Evolutionary conservation across 2,888 invertebrate genomes (phyloP).

Genomic region (Patella caerulea): DNA sequence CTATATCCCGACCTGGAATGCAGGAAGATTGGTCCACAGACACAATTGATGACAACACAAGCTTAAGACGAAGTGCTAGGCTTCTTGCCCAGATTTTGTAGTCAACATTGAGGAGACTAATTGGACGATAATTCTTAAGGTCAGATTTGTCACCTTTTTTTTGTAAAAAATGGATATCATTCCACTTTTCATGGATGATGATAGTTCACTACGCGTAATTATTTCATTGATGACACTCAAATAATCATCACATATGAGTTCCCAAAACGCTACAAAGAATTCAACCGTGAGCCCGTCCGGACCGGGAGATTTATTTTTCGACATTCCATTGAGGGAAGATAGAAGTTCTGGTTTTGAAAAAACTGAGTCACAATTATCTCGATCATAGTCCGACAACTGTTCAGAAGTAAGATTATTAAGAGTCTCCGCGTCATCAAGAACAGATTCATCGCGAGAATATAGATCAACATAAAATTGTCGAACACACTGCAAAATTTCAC

Average conservation of each 20-base stretch:
- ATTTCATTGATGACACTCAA: no score
- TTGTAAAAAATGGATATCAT: conserved; percentile 40
- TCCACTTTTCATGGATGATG: conserved; percentile 23
- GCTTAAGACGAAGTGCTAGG: conserved; percentile 34
- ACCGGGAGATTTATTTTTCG: conserved; percentile 40
- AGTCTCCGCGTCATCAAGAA: conserved; percentile 14
- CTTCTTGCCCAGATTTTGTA: conserved; percentile 43
- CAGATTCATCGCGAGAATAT: conserved; percentile 15
- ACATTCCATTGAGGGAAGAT: conserved; percentile 25
- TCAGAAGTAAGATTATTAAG: no score
- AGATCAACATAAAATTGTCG: conserved; percentile 15
- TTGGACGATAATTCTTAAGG: conserved; percentile 44
- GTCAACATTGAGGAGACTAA: conserved; percentile 43
- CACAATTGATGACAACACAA: conserved; percentile 34
- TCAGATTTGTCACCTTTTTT: conserved; percentile 30
- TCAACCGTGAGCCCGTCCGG: conserved; percentile 41
- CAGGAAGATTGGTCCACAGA: conserved; percentile 42
- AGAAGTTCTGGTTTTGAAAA: conserved; percentile 16
- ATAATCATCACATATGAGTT: conserved; percentile 27
- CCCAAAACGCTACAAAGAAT: conserved; percentile 35
- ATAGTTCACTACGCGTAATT: no score
- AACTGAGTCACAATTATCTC: neutral
- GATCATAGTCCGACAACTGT: neutral
- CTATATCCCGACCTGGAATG: conserved; percentile 40
- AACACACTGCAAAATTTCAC: conserved; percentile 13